Evolutionary conservation across 1,140 invertebrate genomes (phyloP), one percentile per base, ranked within the genome.

Genomic region (Halesus radiatus): DNA sequence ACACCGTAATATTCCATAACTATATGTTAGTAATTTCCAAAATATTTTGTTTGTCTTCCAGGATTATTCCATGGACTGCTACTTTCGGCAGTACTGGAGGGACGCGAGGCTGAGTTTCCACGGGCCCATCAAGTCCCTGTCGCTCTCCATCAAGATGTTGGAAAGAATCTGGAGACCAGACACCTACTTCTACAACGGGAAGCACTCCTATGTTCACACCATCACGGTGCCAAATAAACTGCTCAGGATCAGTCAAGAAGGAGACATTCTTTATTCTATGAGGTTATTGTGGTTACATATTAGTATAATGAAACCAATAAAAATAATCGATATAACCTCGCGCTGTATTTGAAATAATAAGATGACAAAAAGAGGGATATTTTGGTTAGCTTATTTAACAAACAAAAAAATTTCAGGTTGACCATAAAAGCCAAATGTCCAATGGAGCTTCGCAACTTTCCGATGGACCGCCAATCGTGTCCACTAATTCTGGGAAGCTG

Each of bases 391-490:
- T n/a, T n/a, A n/a, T n/a, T n/a, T n/a, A n/a, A n/a, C n/a, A n/a
- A n/a, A n/a, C n/a, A n/a, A n/a, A n/a, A n/a, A n/a, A n/a, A n/a
- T n/a, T n/a, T n/a, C n/a, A 98, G 98, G 87, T 89, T 99, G 85
- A 99, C 98, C 13, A 98, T 99, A 78, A 98, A 98, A 88, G 98
- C 98, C 1, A 97, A 96, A 81, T 99, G 98, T 89, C 97, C 97
- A 5, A 99, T 99, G 98, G 95, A 98, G 85, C 89, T 99, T 45
- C 92, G 95, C 84, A 96, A 97, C 86, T 99, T 99, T 89, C 98
- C 98, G 3, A 98, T 99, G 96, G 98, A 99, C 89, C 92, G 94
- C 23, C 98, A 97, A 86, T 95, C 93, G 0, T 99, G 98, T 87
- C 97, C 97, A 15, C 91, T 99, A 10, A 94, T 96, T 83, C 91